A percentile compares a stretch with the other conserved stretches of the same genome.
These are phyloP conservation scores for Rhopalosiphum nymphaeae DNA, from an alignment of 2,888 invertebrate species.

Conservation along the genomic window DNA sequence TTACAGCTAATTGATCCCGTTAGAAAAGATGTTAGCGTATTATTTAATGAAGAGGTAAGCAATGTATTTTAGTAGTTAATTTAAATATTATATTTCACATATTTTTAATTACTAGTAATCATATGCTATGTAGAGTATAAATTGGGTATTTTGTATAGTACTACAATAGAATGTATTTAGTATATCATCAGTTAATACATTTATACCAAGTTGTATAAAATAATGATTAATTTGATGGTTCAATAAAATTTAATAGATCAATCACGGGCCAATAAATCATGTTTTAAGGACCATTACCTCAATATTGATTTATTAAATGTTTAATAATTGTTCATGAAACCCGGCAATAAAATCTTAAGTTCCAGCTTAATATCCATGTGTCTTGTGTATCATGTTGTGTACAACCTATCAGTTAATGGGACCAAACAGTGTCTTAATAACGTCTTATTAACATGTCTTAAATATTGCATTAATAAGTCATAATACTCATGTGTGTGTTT, in stretches of 20 bases:
- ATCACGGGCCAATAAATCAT: too few relatives aligned
- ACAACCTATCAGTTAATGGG: background rate
- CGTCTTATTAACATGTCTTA: too few relatives aligned
- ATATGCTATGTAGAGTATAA: background rate
- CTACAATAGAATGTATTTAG: background rate
- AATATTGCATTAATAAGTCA: background rate
- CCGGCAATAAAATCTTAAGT: background rate
- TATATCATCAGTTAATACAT: background rate
- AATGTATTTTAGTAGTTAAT: background rate
- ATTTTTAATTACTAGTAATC: background rate
- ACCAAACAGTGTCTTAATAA: background rate
- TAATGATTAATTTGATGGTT: too few relatives aligned
- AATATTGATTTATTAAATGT: too few relatives aligned
- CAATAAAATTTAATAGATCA: too few relatives aligned
- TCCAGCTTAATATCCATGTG: background rate
- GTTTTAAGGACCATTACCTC: too few relatives aligned
- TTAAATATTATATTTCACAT: background rate
- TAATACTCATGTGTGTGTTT: background rate
- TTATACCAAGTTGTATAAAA: background rate
- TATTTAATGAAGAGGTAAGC: constrained; percentile 96
- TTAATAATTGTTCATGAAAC: too few relatives aligned
- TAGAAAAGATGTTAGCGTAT: constrained; percentile 93
- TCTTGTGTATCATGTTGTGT: background rate
- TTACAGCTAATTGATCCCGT: constrained; percentile 97
- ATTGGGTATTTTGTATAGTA: background rate